Evolutionary conservation across 2,888 invertebrate species (phyloP), one percentile per base, ranked within the genome.

Genomic region (Rhyacophila evoluta): DNA sequence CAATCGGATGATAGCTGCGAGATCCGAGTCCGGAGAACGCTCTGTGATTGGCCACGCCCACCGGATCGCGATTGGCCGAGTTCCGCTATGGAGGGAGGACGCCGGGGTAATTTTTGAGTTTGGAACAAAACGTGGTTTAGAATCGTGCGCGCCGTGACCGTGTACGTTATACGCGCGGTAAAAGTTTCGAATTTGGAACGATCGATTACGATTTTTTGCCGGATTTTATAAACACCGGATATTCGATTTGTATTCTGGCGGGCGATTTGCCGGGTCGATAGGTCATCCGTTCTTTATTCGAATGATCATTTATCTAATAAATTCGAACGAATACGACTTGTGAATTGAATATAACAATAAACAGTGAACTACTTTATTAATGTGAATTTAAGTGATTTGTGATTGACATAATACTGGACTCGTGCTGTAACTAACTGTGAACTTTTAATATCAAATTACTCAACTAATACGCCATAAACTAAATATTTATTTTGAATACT

Each of bases 61-160:
- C 89, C 88, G 88, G 75, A 55, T 37, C 36, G 67, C 74, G 72
- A 80, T 80, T 77, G 77, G 82, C 69, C 89, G 87, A 25, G 36
- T 12, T 87, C 82, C 86, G 81, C 75, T 74, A 12, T 41, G 85
- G 85, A 87, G 85, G 87, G 87, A 88, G 87, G 84, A 69, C 67
- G 85, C 85, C 87, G 85, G 87, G 87, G 88, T 87, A 83, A 75
- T 73, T 79, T 79, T 73, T 75, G 78, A 77, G 68, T 75, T 74
- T 15, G 70, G 79, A 76, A 77, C 77, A 74, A 78, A 77, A 72
- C 77, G 72, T 77, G 80, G 76, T 74, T 68, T 72, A 78, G 75
- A 78, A 70, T 70, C 69, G 75, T 74, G 79, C 29, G 74, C 68
- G 75, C 69, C 69, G 79, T 78, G 75, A 67, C 27, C 78, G 77